These are phyloP conservation scores for Cephalopachus bancanus DNA, from an alignment of 2,797 vertebrate species.

Conservation along the genomic window DNA sequence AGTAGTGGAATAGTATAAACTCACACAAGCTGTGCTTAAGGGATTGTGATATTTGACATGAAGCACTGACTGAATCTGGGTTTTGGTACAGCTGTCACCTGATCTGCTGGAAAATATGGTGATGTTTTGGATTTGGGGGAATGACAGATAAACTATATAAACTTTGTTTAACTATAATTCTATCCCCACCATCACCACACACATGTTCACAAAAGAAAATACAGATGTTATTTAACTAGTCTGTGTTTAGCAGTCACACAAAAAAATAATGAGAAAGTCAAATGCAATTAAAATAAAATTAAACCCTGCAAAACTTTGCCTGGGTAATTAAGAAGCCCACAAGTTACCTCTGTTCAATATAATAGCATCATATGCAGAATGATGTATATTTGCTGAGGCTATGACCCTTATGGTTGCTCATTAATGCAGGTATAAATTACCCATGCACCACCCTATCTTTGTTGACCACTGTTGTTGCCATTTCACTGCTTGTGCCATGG, in stretches of 20 bases:
- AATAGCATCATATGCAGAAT: conserved; percentile 3
- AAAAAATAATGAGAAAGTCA: background rate
- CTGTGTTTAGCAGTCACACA: background rate
- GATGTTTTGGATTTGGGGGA: background rate
- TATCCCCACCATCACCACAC: background rate
- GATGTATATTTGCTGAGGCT: background rate
- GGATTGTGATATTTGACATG: conserved; percentile 48
- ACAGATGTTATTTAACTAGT: background rate
- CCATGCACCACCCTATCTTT: background rate
- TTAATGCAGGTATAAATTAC: background rate
- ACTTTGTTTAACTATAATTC: conserved; percentile 32
- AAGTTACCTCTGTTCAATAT: background rate
- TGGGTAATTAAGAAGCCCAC: background rate
- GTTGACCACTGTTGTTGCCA: background rate
- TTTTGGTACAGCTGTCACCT: conserved; percentile 62
- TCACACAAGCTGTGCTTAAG: background rate
- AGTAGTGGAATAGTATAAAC: background rate
- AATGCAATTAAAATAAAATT: conserved; percentile 23
- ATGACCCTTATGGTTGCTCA: background rate
- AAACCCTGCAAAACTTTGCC: background rate
- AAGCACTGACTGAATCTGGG: conserved; percentile 39
- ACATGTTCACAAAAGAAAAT: background rate
- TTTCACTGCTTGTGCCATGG: background rate
- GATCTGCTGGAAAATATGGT: conserved; percentile 56
- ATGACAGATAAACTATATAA: conserved; percentile 61